These are phyloP conservation scores for Aporrectodea caliginosa DNA, from an alignment of 1,140 invertebrate species.

Conservation along the genomic window DNA sequence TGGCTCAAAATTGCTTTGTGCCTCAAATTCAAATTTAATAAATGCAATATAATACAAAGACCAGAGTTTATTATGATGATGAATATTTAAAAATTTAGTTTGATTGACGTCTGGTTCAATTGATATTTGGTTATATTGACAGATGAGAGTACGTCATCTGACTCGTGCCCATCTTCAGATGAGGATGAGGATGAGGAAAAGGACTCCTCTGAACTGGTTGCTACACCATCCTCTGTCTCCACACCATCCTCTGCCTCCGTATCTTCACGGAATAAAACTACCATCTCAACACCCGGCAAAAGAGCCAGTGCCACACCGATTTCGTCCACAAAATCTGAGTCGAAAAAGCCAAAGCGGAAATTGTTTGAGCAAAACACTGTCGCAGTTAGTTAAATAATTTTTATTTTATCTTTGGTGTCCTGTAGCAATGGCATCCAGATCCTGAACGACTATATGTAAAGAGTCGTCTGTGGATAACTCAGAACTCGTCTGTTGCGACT, in stretches of 20 bases:
- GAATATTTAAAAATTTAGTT: background rate
- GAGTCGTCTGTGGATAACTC: background rate
- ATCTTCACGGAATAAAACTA: no score
- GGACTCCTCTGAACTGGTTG: background rate
- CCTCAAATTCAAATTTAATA: no score
- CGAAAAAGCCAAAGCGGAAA: background rate
- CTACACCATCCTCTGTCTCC: background rate
- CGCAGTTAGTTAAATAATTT: background rate
- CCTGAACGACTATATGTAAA: no score
- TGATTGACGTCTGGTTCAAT: background rate
- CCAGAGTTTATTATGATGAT: background rate
- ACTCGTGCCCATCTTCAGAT: background rate
- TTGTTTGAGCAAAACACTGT: background rate
- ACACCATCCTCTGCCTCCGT: no score
- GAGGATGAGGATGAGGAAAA: background rate
- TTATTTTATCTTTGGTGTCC: background rate
- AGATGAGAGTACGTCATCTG: background rate
- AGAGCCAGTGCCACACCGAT: background rate
- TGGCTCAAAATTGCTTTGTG: background rate
- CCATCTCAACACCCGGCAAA: background rate
- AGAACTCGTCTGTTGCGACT: background rate
- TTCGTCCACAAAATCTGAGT: background rate
- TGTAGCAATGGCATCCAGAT: no score
- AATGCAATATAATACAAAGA: no score
- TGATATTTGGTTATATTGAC: background rate